Evolutionary conservation across 2,797 vertebrate species (phyloP), one percentile per base, ranked within the genome.

Genomic region (Crocidura indochinensis): DNA sequence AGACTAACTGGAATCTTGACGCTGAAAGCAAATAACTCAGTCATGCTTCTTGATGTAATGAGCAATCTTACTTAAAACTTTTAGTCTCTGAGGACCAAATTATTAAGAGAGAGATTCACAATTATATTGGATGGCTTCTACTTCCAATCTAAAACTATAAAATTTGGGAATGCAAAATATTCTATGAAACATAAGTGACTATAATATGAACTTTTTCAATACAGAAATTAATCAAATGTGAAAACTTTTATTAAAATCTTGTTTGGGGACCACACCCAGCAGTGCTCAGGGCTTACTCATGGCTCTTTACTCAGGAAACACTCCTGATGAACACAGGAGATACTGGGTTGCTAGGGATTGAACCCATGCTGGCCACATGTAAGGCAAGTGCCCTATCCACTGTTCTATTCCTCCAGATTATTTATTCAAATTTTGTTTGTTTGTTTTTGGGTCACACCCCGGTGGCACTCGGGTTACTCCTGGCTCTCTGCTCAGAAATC

Each of bases 11-110:
- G 56, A 81, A 93, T 73, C 62, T 75, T 90, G 46, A 90, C 83
- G 46, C 82, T 62, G 56, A 81, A 93, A 92, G 73, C 51, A 91
- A 85, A 87, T 17, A 72, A 88, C 20, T 6, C 24, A 85, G 68
- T 47, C 72, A 27, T 29, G 49, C 27, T 91, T 95, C 74, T 84
- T 84, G 84, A 92, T 71, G 80, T 88, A 73, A 88, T 92, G 26
- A 44, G 22, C 75, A 15, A 53, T 89, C 71, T 77, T 47, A 81
- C 51, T 62, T 64, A 91, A 83, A 94, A 78, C 56, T 87, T 82
- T n/a, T 47, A 11, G 56, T 83, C 75, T 81, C 72, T 56, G 6
- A 89, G 69, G 56, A 89, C 27, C 56, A 84, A 87, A 81, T 77
- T 65, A 73, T 22, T 91, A 80, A 46, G 46, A 78, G 31, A 62